These are phyloP conservation scores for Nephrotoma guestfalica DNA, from an alignment of 2,888 invertebrate species.

Conservation along the genomic window DNA sequence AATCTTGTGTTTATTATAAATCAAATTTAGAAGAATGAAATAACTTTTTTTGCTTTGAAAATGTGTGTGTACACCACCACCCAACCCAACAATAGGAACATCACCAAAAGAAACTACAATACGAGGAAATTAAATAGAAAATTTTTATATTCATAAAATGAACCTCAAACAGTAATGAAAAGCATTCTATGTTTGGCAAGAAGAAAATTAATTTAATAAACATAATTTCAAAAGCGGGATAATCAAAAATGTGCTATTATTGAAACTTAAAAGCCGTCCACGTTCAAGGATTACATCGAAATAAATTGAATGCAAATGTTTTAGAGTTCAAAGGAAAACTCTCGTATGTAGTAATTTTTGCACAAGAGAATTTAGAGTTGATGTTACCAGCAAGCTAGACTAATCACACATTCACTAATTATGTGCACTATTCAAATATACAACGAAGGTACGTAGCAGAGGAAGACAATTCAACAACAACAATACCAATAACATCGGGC, in stretches of 20 bases:
- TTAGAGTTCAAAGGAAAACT: not conserved
- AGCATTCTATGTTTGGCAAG: not conserved
- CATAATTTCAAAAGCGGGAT: not conserved
- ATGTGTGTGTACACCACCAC: not conserved
- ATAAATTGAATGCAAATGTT: not conserved
- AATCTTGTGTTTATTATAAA: not conserved
- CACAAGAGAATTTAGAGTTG: too few species aligned
- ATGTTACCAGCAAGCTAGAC: too few species aligned
- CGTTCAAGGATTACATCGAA: not conserved
- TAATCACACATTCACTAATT: too few species aligned
- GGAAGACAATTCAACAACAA: too few species aligned
- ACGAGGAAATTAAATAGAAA: not conserved
- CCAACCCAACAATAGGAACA: not conserved
- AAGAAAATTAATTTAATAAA: not conserved
- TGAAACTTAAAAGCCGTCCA: not conserved
- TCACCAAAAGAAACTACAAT: not conserved
- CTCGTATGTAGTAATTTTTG: too few species aligned
- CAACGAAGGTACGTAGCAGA: too few species aligned
- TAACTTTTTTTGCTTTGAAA: not conserved
- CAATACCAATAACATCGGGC: too few species aligned
- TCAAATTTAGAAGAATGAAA: not conserved
- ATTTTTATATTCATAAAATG: not conserved
- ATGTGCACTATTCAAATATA: too few species aligned
- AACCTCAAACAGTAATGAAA: not conserved
- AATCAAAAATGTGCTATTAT: not conserved